Conservation (phyloP, 2,888 invertebrate species). For the Dysmachus trigonus region DNA sequence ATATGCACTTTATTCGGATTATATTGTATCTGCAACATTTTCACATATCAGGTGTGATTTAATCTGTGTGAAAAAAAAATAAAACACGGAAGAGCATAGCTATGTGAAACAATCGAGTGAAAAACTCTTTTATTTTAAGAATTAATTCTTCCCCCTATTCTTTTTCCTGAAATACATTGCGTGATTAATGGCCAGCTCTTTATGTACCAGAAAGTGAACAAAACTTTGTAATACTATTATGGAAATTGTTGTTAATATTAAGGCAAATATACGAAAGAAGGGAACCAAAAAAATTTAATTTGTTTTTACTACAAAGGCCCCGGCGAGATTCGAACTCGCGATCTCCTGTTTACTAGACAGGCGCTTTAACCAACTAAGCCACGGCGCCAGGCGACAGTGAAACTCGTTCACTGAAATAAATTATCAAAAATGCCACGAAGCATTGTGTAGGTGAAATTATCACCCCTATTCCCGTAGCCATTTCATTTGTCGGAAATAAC, state of each 20-base stretch:
- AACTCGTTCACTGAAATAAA: not conserved
- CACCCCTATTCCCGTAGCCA: too few species aligned
- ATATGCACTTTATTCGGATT: not conserved
- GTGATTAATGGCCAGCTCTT: not conserved
- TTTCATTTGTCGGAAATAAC: too few species aligned
- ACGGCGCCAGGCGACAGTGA: conserved; percentile 16
- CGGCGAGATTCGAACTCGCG: conserved; percentile 48
- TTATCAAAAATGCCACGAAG: not conserved
- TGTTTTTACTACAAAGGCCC: conserved; percentile 48
- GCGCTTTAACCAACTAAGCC: conserved; percentile 49
- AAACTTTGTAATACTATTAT: not conserved
- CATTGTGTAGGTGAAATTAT: too few species aligned
- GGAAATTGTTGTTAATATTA: not conserved
- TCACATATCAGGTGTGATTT: not conserved
- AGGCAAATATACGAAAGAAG: conserved; percentile 6
- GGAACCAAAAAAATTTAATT: not conserved
- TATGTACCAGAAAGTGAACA: not conserved
- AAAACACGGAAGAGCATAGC: not conserved
- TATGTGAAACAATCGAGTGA: not conserved
- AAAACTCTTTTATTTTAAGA: not conserved
- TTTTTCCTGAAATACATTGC: not conserved
- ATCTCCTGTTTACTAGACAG: conserved; percentile 49
- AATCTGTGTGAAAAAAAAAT: not conserved
- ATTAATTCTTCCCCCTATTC: not conserved
- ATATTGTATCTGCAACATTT: not conserved